Evolutionary conservation across 2,113 vertebrate genomes (phyloP).

Genomic region (Pyrgilauda ruficollis): DNA sequence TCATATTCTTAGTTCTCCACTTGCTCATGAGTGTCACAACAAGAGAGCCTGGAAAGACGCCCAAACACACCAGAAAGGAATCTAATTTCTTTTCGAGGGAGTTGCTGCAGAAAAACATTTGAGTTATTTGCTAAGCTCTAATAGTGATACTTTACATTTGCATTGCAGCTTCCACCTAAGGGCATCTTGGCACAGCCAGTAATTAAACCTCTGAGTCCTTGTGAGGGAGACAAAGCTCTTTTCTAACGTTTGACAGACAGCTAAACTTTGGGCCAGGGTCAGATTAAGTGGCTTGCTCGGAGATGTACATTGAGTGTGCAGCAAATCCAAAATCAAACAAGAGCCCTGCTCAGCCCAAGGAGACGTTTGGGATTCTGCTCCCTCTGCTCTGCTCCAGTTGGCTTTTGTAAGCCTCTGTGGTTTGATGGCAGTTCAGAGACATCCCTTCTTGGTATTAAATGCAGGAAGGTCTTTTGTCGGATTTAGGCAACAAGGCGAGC

Average conservation of each 20-base stretch:
- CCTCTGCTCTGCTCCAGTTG: slow-evolving; percentile 33
- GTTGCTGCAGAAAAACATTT: slow-evolving; percentile 66
- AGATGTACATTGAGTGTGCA: slow-evolving; percentile 58
- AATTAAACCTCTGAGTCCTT: slow-evolving; percentile 61
- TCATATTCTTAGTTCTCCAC: not conserved
- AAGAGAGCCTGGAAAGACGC: slow-evolving; percentile 35
- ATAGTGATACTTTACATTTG: slow-evolving; percentile 65
- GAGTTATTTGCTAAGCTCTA: slow-evolving; percentile 65
- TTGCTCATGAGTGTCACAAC: slow-evolving; percentile 33
- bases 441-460: slow-evolving; percentile 27
- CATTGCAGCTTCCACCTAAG: slow-evolving; percentile 67
- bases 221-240: slow-evolving; percentile 56
- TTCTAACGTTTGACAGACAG: slow-evolving; percentile 68
- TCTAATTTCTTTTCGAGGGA: slow-evolving; percentile 56
- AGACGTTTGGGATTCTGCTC: slow-evolving; percentile 63
- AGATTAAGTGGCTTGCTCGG: slow-evolving; percentile 55
- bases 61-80: slow-evolving; percentile 52
- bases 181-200: slow-evolving; percentile 56
- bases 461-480: slow-evolving; percentile 16
- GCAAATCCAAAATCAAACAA: slow-evolving; percentile 65
- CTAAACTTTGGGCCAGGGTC: slow-evolving; percentile 67
- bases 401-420: slow-evolving; percentile 9
- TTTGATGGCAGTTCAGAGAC: slow-evolving; percentile 40
- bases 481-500: not conserved
- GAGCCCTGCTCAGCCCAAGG: slow-evolving; percentile 33